Conservation (phyloP, 1,140 invertebrate genomes). For the Drosophila yakuba region DNA sequence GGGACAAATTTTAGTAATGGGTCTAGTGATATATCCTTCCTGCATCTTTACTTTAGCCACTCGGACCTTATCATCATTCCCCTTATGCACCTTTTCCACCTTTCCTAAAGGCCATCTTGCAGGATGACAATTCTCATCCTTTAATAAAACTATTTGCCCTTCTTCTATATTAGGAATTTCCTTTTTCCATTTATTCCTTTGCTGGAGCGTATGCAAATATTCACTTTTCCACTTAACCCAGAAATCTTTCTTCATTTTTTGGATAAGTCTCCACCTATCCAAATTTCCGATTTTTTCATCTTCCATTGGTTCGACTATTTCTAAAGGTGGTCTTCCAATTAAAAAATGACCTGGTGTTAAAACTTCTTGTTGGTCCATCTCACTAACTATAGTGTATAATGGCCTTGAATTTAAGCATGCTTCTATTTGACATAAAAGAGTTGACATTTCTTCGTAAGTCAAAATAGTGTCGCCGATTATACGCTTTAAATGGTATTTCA, state of each 20-base stretch:
- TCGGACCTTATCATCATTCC: background rate
- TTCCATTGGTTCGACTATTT: too few relatives aligned
- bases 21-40: background rate
- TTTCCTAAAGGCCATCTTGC: background rate
- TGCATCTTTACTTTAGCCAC: background rate
- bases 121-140: slow-evolving; percentile 1
- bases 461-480: too few relatives aligned
- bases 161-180: background rate
- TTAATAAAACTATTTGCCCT: background rate
- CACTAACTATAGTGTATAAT: too few relatives aligned
- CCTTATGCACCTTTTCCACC: background rate
- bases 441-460: too few relatives aligned
- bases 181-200: slow-evolving; percentile 3
- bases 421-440: too few relatives aligned
- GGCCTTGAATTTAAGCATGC: too few relatives aligned
- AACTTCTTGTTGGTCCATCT: too few relatives aligned
- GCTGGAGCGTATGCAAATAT: background rate
- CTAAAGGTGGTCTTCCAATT: too few relatives aligned
- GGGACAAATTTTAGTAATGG: background rate
- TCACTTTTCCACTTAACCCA: background rate
- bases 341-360: too few relatives aligned
- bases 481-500: too few relatives aligned
- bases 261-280: slow-evolving; percentile 1
- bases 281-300: too few relatives aligned
- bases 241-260: background rate